Evolutionary conservation across 30 jellyfish, hydroid and myxozoan species (phyloP).

Genomic region (Hydractinia symbiolongicarpus): DNA sequence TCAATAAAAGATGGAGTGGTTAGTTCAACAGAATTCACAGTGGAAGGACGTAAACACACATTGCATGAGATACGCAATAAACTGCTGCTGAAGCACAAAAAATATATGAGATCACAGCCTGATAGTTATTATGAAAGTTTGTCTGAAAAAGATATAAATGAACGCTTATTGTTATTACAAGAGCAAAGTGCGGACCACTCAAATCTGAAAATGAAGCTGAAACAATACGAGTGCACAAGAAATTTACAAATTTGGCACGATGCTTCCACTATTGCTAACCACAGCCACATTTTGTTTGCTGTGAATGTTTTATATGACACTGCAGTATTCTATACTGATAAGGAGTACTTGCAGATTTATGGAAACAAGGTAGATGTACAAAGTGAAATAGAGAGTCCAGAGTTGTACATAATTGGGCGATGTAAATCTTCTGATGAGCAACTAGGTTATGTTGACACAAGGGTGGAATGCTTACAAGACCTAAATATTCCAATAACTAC

Average conservation of each 20-base stretch:
- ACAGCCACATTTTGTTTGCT: slow-evolving; percentile 15
- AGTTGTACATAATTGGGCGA: slow-evolving; percentile 14
- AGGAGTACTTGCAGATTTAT: background rate
- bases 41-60: too few species aligned
- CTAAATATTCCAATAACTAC: background rate
- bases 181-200: too few species aligned
- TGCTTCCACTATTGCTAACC: slow-evolving; percentile 18
- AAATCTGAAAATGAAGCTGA: background rate
- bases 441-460: background rate
- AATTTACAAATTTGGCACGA: slow-evolving; percentile 2
- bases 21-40: too few species aligned
- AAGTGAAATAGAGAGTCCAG: slow-evolving; percentile 15
- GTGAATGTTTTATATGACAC: slow-evolving; percentile 1
- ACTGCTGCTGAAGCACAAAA: too few species aligned
- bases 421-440: slow-evolving; percentile 13
- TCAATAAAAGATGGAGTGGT: too few species aligned
- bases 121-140: too few species aligned
- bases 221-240: background rate
- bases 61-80: too few species aligned
- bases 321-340: background rate
- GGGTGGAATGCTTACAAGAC: background rate
- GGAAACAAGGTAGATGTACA: slow-evolving; percentile 2
- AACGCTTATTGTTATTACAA: too few species aligned
- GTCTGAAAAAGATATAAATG: too few species aligned
- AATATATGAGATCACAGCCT: too few species aligned